These are phyloP conservation scores for Donacobius atricapilla DNA, from an alignment of 2,113 vertebrate genomes.

Conservation along the genomic window DNA sequence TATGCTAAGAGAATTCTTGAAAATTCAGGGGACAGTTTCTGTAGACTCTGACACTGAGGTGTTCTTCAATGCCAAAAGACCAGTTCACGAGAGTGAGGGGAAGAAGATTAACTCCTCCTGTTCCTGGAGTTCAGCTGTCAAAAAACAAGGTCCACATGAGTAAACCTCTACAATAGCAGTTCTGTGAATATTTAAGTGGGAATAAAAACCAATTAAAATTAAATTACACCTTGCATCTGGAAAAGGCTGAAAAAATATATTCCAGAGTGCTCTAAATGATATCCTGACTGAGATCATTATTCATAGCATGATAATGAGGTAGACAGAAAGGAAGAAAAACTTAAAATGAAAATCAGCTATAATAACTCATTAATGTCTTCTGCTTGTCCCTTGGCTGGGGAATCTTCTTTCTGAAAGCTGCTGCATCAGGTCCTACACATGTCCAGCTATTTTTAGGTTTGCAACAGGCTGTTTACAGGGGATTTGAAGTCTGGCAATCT, in stretches of 20 bases:
- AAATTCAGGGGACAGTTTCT: not conserved
- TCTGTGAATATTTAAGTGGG: not conserved
- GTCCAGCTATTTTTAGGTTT: conserved; percentile 61
- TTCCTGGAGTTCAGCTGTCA: not conserved
- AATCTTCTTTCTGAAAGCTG: conserved; percentile 46
- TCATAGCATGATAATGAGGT: not conserved
- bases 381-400: not conserved
- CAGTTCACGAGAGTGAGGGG: not conserved
- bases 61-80: not conserved
- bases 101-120: not conserved
- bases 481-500: conserved; percentile 64
- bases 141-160: not conserved
- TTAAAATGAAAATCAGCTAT: not conserved
- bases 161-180: not conserved
- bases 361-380: not conserved
- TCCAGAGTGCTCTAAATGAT: not conserved
- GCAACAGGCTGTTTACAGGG: conserved; percentile 58
- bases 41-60: not conserved
- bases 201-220: not conserved
- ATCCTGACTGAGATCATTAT: not conserved
- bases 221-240: not conserved
- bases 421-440: conserved; percentile 57
- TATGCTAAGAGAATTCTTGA: not conserved
- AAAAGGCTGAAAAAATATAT: not conserved
- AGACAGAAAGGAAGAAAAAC: not conserved